Evolutionary conservation across 2,888 invertebrate genomes (phyloP).

Genomic region (Nephrotoma flavescens): DNA sequence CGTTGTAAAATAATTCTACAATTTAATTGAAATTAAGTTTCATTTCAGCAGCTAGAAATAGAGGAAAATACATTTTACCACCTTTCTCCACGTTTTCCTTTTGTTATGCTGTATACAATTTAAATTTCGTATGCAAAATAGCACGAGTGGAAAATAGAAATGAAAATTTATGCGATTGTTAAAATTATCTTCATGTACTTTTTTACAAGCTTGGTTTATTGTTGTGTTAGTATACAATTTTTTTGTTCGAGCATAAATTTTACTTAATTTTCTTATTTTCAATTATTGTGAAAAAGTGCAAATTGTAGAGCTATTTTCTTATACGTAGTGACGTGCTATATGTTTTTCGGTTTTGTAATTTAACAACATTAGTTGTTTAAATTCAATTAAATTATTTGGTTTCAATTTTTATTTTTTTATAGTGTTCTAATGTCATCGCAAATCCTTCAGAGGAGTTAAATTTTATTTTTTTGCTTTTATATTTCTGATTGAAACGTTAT

Average conservation of each 20-base stretch:
- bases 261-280: neutral
- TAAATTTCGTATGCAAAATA: neutral
- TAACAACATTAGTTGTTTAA: no score
- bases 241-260: neutral
- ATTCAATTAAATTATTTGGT: no score
- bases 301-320: neutral
- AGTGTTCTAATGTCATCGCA: no score
- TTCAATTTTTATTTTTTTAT: no score
- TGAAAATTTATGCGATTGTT: neutral
- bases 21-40: neutral
- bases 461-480: no score
- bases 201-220: neutral
- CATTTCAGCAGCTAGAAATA: neutral
- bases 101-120: neutral
- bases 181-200: neutral
- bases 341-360: no score
- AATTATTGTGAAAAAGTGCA: neutral
- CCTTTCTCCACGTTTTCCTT: neutral
- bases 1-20: neutral
- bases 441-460: no score
- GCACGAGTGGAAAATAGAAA: neutral
- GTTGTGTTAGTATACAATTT: neutral
- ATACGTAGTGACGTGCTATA: no score
- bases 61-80: neutral
- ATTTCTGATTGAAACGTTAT: no score